Base-by-base conservation (phyloP, 2,888 invertebrate genomes). In the Hypsopygia costalis region DNA sequence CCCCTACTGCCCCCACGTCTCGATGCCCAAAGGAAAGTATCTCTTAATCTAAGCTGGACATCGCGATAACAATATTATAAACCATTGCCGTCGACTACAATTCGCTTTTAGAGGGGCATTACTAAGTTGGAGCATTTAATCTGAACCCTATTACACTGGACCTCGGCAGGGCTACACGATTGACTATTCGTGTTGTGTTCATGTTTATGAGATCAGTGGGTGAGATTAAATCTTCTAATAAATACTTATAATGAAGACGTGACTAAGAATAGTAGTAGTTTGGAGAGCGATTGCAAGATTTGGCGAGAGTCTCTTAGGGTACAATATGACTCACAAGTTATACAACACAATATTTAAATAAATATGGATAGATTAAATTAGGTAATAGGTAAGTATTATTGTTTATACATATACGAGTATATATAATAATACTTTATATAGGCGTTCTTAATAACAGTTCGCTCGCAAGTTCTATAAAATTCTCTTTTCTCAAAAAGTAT, bases 91-190 rank as follows among this genome's bases (percentile, higher is more conserved):
- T 55, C 61, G 72, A 80, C 81, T 80, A 79, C 79, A 74, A 77
- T 81, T 80, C 75, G 76, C 81, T 83, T 81, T 81, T 80, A 81
- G 81, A 79, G 72, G 73, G 74, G 62, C 77, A 75, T 76, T 73
- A 76, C 59, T 62, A 72, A 75, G 74, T 79, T 77, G 63, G 70
- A 74, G 71, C 72, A 75, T 79, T 81, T 79, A 81, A 81, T 81
- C 77, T 71, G 68, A 64, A 61, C 72, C 73, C 78, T 66, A 74
- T 76, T 71, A 76, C 64, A 63, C 6, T 49, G 61, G 60, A 53
- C 49, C 36, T 31, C 36, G 16, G 42, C 46, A 67, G 66, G 63
- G 65, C 46, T 66, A 59, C 41, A 57, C 40, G 44, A 53, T 40
- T 38, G 37, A 49, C 32, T 42, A 41, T 45, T 45, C 29, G 11